Base-by-base conservation (phyloP, 2,888 invertebrate species). In the Odontocolon sp. region DNA sequence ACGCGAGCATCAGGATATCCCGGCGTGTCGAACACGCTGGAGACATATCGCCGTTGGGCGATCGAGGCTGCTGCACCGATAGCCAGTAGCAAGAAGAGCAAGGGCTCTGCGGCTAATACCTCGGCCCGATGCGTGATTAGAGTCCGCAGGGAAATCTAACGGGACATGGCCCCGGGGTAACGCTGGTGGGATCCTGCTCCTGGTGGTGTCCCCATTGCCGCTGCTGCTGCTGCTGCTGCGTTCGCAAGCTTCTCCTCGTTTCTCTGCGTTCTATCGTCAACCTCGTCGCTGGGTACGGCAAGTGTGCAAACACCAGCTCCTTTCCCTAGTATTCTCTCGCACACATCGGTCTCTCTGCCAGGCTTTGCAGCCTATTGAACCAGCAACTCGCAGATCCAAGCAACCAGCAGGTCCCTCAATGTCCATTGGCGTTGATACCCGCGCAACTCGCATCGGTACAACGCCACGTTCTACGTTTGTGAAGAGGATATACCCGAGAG, bases 71-170 rank as follows among this genome's bases (percentile, higher is more conserved):
- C 42, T 45, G 28, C 42, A 63, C 47, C 18, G 69, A 75, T 75
- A 64, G 64, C 50, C 47, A 57, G n/a, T 47, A 11, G 23, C 47
- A 8, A 23, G 42, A 42, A 23, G 8, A 42, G 66, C n/a, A 50
- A 57, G 85, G 83, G 84, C 69, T 80, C 76, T 82, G 80, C 59
- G 77, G 84, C 83, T 86, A 84, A 86, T 86, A 84, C 84, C 84
- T 83, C 82, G 82, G 80, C 79, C 83, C 84, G 85, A 85, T 84
- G 85, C 86, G 85, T 88, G 86, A 89, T 89, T 87, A 86, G 84
- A 84, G 86, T 85, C 89, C 87, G 56, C 79, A 71, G 89, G 89
- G 89, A 89, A 89, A 89, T 89, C 87, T 87, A 86, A 63, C 82
- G 76, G 85, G 82, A 88, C 86, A 87, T 84, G 87, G 82, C 77